phyloP scores from a whole-genome alignment of 2,797 vertebrate genomes.

The Smutsia temminckii region DNA sequence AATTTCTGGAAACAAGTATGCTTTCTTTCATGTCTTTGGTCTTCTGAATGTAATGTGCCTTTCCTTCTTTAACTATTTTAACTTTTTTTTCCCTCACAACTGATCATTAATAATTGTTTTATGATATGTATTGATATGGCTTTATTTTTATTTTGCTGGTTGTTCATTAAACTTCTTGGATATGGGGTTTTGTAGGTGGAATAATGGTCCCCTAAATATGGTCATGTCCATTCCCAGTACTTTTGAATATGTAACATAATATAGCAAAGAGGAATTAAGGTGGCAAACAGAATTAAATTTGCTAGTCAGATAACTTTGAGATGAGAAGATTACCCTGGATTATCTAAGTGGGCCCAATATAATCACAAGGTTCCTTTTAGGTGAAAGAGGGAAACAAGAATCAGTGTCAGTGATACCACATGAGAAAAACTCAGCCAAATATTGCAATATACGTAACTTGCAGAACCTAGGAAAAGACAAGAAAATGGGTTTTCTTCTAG shows the following conservation, averaged over 20 bases:
- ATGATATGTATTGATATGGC: background rate
- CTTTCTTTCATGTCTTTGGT: background rate
- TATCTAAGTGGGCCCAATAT: too few species aligned
- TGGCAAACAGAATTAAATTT: background rate
- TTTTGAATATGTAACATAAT: background rate
- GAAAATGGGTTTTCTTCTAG: background rate
- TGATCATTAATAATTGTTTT: background rate
- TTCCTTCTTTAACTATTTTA: background rate
- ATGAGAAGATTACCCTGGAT: too few species aligned
- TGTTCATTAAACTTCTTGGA: background rate
- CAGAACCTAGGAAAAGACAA: background rate
- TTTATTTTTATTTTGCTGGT: background rate
- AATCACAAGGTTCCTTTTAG: too few species aligned
- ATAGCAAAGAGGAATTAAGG: background rate
- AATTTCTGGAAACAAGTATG: background rate
- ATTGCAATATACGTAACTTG: background rate
- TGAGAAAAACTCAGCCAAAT: background rate
- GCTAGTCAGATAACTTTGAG: too few species aligned
- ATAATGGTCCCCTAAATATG: background rate
- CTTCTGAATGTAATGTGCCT: background rate
- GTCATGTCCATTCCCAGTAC: background rate
- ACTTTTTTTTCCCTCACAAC: background rate
- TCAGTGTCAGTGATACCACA: background rate
- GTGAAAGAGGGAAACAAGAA: background rate
- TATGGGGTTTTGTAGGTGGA: background rate